Percentiles rank a stretch among this genome's conserved stretches.
Conservation (phyloP, 2,113 vertebrate genomes). For the Trachemys scripta region DNA sequence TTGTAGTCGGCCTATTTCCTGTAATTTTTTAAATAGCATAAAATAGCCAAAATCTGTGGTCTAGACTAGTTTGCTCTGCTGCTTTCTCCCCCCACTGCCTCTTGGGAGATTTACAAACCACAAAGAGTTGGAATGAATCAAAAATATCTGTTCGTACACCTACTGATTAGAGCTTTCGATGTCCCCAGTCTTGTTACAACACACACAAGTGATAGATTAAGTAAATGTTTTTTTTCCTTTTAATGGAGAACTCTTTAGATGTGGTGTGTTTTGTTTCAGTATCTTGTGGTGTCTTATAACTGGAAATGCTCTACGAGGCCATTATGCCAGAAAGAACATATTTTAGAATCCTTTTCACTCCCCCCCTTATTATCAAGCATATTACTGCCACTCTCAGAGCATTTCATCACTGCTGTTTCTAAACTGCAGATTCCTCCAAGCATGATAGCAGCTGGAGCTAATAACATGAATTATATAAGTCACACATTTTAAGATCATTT, state of each 20-base stretch:
- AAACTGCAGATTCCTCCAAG: constrained; percentile 23
- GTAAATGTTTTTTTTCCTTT: constrained; percentile 15
- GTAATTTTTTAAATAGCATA: constrained; percentile 46
- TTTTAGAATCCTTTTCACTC: constrained; percentile 29
- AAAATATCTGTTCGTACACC: constrained; percentile 69
- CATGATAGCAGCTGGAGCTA: constrained; percentile 28
- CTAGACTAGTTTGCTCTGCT: constrained; percentile 72
- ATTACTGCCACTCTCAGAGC: constrained; percentile 10
- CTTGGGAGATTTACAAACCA: constrained; percentile 70
- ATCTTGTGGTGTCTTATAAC: constrained; percentile 16
- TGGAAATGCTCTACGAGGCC: constrained; percentile 4
- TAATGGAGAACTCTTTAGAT: constrained; percentile 21
- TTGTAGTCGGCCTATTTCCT: constrained; percentile 54
- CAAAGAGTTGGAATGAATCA: constrained; percentile 65
- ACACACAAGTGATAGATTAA: constrained; percentile 4
- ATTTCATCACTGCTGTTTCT: constrained; percentile 41
- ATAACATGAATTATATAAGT: constrained; percentile 16
- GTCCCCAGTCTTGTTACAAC: constrained; percentile 26
- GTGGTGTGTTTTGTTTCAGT: constrained; percentile 4
- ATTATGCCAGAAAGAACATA: background rate
- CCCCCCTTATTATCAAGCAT: constrained; percentile 28
- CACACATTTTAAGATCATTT: constrained; percentile 1
- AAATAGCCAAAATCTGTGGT: constrained; percentile 72
- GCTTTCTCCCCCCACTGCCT: constrained; percentile 12
- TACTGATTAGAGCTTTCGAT: constrained; percentile 61